Percentiles rank a stretch among this genome's conserved stretches.
These are phyloP conservation scores for Brachyistius frenatus DNA, from an alignment of 2,113 vertebrate genomes.

Conservation along the genomic window DNA sequence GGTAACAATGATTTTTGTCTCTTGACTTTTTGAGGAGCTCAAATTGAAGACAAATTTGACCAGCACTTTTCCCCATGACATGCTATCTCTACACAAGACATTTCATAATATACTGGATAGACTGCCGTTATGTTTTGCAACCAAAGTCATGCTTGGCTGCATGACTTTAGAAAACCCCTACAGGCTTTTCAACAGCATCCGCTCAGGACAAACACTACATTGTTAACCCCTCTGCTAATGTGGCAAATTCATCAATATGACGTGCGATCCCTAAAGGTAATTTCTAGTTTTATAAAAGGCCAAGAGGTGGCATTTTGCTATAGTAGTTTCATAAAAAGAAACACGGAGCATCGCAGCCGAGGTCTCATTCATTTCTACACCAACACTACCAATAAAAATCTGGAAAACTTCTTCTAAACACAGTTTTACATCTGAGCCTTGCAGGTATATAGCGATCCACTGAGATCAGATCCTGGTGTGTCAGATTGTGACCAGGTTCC, in stretches of 20 bases:
- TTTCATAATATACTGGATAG: background rate
- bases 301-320: background rate
- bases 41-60: background rate
- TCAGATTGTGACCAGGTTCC: conserved; percentile 49
- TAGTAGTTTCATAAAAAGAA: background rate
- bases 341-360: conserved; percentile 5
- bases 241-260: conserved; percentile 16
- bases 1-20: background rate
- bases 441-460: conserved; percentile 12
- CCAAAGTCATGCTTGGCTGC: conserved; percentile 7
- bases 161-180: background rate
- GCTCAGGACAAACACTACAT: background rate
- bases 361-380: conserved; percentile 1
- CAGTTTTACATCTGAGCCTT: conserved; percentile 21
- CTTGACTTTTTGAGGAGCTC: background rate
- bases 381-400: background rate
- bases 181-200: background rate
- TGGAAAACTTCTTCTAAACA: conserved; percentile 19
- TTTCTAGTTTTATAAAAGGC: background rate
- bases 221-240: conserved; percentile 1
- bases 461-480: conserved; percentile 48
- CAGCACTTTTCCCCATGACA: background rate
- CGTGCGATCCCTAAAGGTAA: background rate
- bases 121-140: conserved; percentile 1
- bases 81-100: background rate